A percentile compares a stretch with the other conserved stretches of the same genome.
Evolutionary conservation across 2,113 vertebrate species (phyloP).

Genomic region (Platanista minor): DNA sequence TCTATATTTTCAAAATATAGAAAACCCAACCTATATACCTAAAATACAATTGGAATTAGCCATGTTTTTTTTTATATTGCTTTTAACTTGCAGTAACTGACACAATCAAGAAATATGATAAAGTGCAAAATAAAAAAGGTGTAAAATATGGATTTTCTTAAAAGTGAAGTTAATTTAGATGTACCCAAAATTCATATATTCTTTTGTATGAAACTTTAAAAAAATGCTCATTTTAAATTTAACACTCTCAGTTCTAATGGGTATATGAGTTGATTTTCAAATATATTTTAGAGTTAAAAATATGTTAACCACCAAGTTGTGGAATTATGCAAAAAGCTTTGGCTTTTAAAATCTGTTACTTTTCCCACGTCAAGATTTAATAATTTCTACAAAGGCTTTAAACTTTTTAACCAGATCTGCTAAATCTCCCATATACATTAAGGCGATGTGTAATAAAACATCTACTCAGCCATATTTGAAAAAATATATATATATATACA

Average conservation of each 20-base stretch:
- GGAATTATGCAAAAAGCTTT: not conserved
- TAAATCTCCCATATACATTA: not conserved
- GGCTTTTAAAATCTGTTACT: not conserved
- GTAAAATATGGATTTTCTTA: not conserved
- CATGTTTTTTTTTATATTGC: not conserved
- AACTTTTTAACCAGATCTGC: not conserved
- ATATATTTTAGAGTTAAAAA: conserved; percentile 22
- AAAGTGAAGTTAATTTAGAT: not conserved
- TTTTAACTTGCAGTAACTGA: not conserved
- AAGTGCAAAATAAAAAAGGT: not conserved
- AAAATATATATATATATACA: not conserved
- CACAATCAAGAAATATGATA: not conserved
- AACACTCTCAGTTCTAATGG: not conserved
- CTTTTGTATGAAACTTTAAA: not conserved
- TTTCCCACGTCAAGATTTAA: not conserved
- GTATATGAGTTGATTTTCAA: not conserved
- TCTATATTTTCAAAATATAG: not conserved
- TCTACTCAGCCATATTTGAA: not conserved
- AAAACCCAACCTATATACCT: not conserved
- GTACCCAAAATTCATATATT: not conserved
- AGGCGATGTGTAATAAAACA: not conserved
- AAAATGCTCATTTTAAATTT: not conserved
- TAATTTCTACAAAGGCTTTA: not conserved
- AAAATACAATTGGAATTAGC: not conserved
- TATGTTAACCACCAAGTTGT: not conserved